Base-by-base conservation (phyloP, 1,140 invertebrate species). In the Caenorhabditis briggsae region DNA sequence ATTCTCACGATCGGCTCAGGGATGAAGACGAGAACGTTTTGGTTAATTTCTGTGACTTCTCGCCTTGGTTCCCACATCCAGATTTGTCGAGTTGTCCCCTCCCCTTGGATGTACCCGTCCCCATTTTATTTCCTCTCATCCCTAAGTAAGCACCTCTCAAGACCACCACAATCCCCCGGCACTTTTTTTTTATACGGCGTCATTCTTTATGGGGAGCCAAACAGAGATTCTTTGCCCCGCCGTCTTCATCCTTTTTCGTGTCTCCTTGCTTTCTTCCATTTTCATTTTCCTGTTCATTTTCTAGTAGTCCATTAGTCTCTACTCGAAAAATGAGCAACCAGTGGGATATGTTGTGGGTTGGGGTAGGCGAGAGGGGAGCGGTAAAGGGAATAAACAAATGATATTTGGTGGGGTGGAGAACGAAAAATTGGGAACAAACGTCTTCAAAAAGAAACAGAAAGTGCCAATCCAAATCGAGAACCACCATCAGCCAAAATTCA, bases 341-440 rank as follows among this genome's bases (percentile, higher is more conserved):
- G 18, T 23, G 70, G 6, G 46, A 23, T 78, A 50, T 41, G n/a
- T 48, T 33, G 33, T 43, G 25, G 9, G 43, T 78, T 12, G 25
- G 16, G 41, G 5, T 46, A 64, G 61, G 23, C 23, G 9, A 25
- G 14, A 23, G 33, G 18, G 18, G 20, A 50, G 70, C 43, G 70
- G 70, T 78, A 78, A 78, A 50, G 48, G 70, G 46, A 78, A 78
- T 78, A 78, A 78, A 78, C 70, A 78, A 78, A 78, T 78, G 70
- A 78, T 78, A 46, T 78, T 78, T 78, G 43, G 23, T n/a, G 33
- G 46, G 3, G 20, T 3, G 33, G 46, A 50, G 43, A 23, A n/a
- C n/a, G n/a, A 78, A 43, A 78, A 78, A 50, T 23, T 11, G 8
- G 70, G 43, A 25, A 78, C 9, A 25, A 50, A 48, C n/a, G 46